Conservation (phyloP, 2,888 invertebrate genomes). For the Caenorhabditis sp. region DNA sequence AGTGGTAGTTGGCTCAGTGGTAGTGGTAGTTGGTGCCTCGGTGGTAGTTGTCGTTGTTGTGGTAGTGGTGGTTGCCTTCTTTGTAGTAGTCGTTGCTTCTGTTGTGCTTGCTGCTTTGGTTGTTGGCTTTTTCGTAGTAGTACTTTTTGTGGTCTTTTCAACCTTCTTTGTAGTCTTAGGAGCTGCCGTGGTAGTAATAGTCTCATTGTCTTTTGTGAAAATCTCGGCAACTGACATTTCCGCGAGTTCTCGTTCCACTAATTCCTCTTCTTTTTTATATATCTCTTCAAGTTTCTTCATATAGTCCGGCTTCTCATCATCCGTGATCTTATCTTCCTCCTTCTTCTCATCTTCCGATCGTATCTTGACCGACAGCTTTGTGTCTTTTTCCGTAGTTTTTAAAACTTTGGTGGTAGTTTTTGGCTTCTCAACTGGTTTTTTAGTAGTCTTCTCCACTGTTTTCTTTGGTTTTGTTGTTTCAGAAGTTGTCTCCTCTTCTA, state of each 20-base stretch:
- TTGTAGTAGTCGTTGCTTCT: slow-evolving; percentile 8
- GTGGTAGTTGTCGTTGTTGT: slow-evolving; percentile 23
- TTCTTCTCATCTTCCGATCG: slow-evolving; percentile 57
- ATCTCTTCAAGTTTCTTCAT: slow-evolving; percentile 66
- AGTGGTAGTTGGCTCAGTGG: slow-evolving; percentile 41
- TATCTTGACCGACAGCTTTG: slow-evolving; percentile 55
- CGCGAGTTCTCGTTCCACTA: slow-evolving; percentile 53
- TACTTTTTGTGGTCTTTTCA: background rate
- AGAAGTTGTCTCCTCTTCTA: slow-evolving; percentile 8
- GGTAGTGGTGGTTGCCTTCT: slow-evolving; percentile 27
- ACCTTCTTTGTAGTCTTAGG: slow-evolving; percentile 21
- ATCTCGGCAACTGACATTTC: slow-evolving; percentile 61
- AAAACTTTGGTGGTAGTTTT: slow-evolving; percentile 22
- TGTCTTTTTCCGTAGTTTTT: slow-evolving; percentile 26
- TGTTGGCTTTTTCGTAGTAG: slow-evolving; percentile 18
- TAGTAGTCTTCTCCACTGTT: slow-evolving; percentile 17
- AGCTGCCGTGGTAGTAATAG: background rate
- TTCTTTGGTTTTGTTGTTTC: background rate
- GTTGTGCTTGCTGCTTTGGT: slow-evolving; percentile 6
- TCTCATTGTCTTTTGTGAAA: slow-evolving; percentile 37
- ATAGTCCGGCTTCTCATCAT: slow-evolving; percentile 60
- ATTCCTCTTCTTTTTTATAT: slow-evolving; percentile 64
- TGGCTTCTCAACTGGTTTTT: slow-evolving; percentile 1
- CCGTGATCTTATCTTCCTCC: slow-evolving; percentile 34
- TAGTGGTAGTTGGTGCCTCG: slow-evolving; percentile 28